These are phyloP conservation scores for Dromius quadrimaculatus DNA, from an alignment of 2,888 invertebrate genomes.

Conservation along the genomic window DNA sequence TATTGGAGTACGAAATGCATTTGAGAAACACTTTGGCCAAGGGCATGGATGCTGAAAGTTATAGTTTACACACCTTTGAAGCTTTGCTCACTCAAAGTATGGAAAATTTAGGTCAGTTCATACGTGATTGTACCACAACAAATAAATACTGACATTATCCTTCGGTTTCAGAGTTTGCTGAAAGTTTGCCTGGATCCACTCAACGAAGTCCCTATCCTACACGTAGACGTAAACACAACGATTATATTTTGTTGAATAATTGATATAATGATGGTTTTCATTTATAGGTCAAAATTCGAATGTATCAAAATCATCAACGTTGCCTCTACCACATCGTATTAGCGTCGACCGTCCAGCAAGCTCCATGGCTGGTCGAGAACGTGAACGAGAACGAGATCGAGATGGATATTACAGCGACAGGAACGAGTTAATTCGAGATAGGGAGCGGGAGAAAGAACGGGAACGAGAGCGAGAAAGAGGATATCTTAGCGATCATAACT, in stretches of 20 bases:
- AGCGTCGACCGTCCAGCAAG: constrained; percentile 73
- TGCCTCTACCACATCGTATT: constrained; percentile 83
- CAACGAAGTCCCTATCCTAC: constrained; percentile 88
- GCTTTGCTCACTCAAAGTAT: constrained; percentile 93
- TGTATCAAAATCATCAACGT: constrained; percentile 82
- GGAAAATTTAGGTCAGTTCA: constrained; percentile 87
- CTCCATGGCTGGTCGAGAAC: constrained; percentile 67
- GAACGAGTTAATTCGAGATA: constrained; percentile 83
- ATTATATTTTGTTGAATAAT: not conserved
- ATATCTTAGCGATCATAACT: constrained; percentile 85
- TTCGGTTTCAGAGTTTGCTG: constrained; percentile 80
- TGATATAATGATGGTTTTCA: not conserved
- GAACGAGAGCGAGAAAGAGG: constrained; percentile 75
- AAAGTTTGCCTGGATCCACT: constrained; percentile 86
- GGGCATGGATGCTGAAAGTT: constrained; percentile 96
- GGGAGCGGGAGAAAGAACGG: constrained; percentile 76
- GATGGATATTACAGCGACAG: constrained; percentile 93
- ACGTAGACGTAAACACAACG: constrained; percentile 79
- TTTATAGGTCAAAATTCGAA: constrained; percentile 72
- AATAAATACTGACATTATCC: not conserved
- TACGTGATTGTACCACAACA: not conserved
- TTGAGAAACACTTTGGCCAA: constrained; percentile 91
- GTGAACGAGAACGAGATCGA: constrained; percentile 71
- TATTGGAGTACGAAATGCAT: constrained; percentile 95
- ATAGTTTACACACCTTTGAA: constrained; percentile 93